Conservation (phyloP, 2,797 vertebrate species). For the Gambelia wislizenii region DNA sequence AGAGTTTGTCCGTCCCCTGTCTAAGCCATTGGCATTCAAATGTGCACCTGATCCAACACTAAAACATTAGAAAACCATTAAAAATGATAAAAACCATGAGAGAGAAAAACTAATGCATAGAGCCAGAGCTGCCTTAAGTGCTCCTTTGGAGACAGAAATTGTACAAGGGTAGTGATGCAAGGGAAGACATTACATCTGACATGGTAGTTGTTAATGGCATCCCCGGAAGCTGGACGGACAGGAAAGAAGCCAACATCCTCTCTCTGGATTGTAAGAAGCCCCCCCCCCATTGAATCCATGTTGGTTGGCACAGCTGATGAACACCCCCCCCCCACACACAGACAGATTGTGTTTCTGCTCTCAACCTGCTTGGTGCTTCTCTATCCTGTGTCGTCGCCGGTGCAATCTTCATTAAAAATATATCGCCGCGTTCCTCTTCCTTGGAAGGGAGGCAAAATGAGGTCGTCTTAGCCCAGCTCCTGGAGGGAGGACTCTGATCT, state of each 20-base stretch:
- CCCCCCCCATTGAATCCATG: conserved; percentile 26
- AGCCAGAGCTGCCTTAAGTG: not conserved
- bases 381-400: conserved; percentile 62
- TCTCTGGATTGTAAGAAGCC: too few relatives aligned
- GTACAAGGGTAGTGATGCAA: not conserved
- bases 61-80: too few relatives aligned
- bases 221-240: too few relatives aligned
- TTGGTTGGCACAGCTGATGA: conserved; percentile 51
- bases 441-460: conserved; percentile 67
- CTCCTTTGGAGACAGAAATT: not conserved
- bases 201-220: not conserved
- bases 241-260: not conserved
- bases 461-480: conserved; percentile 59
- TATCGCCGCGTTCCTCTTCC: conserved; percentile 62
- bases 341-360: conserved; percentile 56
- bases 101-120: not conserved
- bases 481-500: conserved; percentile 60
- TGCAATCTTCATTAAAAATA: conserved; percentile 73
- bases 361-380: conserved; percentile 65
- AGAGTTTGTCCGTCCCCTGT: too few relatives aligned
- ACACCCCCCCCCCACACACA: too few relatives aligned
- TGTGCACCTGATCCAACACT: too few relatives aligned
- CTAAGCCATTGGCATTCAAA: too few relatives aligned
- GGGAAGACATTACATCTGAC: not conserved
- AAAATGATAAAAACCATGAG: not conserved